Evolutionary conservation across 2,113 vertebrate species (phyloP).

Genomic region (Cygnus atratus): DNA sequence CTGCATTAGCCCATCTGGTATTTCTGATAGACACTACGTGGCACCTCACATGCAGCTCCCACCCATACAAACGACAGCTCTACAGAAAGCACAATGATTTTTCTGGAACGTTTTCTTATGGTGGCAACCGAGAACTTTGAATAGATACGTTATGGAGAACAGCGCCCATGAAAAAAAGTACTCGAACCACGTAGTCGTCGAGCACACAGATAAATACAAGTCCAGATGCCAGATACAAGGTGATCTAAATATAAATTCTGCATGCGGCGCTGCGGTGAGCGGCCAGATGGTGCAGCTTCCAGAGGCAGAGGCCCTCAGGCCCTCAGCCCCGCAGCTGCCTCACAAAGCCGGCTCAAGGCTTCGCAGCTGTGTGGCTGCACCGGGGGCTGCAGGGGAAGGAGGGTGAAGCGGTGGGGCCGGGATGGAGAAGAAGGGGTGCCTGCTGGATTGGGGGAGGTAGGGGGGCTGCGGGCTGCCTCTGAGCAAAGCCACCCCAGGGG

Average conservation of each 20-base stretch:
- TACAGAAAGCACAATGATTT: neutral
- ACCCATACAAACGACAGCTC: neutral
- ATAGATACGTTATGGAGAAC: neutral
- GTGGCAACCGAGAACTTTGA: neutral
- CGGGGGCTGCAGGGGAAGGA: neutral
- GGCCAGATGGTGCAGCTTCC: slow-evolving; percentile 43
- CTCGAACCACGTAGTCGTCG: neutral
- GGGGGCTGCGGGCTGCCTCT: neutral
- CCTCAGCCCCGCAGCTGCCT: neutral
- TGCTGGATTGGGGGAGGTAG: fast-evolving
- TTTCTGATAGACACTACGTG: neutral
- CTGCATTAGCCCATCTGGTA: neutral
- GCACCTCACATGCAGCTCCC: neutral
- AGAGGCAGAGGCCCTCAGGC: neutral
- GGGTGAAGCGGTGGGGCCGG: neutral
- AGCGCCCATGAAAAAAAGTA: neutral
- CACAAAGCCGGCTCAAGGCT: neutral
- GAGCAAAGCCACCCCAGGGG: neutral
- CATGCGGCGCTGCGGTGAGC: neutral
- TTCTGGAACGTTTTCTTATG: neutral
- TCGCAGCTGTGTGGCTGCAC: neutral
- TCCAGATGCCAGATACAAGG: slow-evolving; percentile 24
- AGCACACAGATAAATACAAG: neutral
- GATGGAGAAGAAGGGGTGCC: neutral
- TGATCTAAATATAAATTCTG: slow-evolving; percentile 39